phyloP scores from a whole-genome alignment of 2,113 vertebrate species.

The Petrocephalus zakoni region DNA sequence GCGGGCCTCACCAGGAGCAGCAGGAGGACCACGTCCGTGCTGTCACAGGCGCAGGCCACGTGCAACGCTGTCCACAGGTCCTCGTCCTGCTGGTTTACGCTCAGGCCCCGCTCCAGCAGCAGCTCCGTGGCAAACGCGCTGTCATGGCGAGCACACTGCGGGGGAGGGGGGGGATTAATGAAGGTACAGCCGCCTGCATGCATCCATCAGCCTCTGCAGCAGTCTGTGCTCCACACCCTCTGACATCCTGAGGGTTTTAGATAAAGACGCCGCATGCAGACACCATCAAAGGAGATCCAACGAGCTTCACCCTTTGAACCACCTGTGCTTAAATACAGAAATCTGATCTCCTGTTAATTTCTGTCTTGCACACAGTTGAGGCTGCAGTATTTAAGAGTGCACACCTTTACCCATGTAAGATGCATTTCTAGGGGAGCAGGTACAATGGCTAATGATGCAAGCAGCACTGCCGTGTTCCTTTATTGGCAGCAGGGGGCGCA shows the following conservation, averaged over 20 bases:
- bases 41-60: constrained; percentile 83
- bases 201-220: neutral
- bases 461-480: neutral
- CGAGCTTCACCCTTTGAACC: neutral
- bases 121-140: constrained; percentile 86
- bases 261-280: neutral
- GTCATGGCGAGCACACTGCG: constrained; percentile 87
- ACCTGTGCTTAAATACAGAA: neutral
- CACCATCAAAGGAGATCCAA: neutral
- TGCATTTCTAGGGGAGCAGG: neutral
- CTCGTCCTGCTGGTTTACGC: constrained; percentile 87
- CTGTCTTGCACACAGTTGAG: neutral
- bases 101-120: constrained; percentile 81
- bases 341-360: neutral
- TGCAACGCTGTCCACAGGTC: constrained; percentile 92
- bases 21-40: constrained; percentile 77
- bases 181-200: neutral
- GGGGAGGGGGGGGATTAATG: constrained; percentile 2
- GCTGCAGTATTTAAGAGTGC: neutral
- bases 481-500: neutral
- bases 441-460: neutral
- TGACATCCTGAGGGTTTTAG: neutral
- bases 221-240: neutral
- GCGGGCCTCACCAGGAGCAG: constrained; percentile 75
- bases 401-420: neutral